phyloP scores from a whole-genome alignment of 2,888 invertebrate species.

The Zeuzera pyrina region DNA sequence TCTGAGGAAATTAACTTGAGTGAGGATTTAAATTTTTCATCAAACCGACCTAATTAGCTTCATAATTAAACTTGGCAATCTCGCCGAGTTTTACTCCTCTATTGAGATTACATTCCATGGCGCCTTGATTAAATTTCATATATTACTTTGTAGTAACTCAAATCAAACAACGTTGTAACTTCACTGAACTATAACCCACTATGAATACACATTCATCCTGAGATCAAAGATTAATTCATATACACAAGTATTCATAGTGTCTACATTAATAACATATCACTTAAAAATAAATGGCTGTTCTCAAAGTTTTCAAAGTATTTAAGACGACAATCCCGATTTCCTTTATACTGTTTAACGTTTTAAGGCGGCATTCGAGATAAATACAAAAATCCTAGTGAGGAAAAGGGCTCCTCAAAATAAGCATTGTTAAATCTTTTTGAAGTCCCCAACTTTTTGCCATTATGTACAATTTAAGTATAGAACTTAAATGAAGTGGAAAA shows the following conservation, averaged over 20 bases:
- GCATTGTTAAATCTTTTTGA: constrained; percentile 70
- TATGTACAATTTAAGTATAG: constrained; percentile 65
- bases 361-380: constrained; percentile 41
- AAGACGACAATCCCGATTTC: too few species aligned
- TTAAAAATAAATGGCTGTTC: too few species aligned
- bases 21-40: constrained; percentile 65
- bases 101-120: constrained; percentile 33
- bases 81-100: constrained; percentile 41
- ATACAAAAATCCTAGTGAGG: constrained; percentile 40
- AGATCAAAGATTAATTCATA: too few species aligned
- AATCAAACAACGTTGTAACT: not conserved
- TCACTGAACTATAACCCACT: too few species aligned
- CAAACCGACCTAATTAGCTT: constrained; percentile 65
- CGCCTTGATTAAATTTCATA: constrained; percentile 23
- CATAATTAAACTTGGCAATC: constrained; percentile 61
- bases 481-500: constrained; percentile 72
- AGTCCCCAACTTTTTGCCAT: constrained; percentile 62
- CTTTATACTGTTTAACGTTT: too few species aligned
- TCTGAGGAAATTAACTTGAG: constrained; percentile 59
- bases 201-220: too few species aligned
- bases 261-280: too few species aligned
- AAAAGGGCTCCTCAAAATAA: constrained; percentile 58
- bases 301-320: too few species aligned
- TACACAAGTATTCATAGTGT: too few species aligned
- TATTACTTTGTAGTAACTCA: constrained; percentile 1